Base-by-base conservation (phyloP, 2,888 invertebrate genomes). In the Oxycera nigricornis region DNA sequence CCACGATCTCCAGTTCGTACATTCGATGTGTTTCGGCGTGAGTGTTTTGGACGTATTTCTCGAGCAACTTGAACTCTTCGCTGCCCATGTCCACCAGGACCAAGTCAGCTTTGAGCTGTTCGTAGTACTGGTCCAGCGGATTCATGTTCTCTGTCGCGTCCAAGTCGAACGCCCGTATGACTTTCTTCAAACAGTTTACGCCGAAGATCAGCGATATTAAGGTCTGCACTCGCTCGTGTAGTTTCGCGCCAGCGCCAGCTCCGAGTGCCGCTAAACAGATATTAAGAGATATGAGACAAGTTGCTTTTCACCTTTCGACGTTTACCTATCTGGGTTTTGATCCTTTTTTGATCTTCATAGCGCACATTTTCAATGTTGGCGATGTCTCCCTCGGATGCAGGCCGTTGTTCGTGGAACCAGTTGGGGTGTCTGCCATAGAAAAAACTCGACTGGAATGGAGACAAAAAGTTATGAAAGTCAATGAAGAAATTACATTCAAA, bases 91-190 rank as follows among this genome's bases (percentile, higher is more conserved):
- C 90, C 59, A 97, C 76, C 0, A 92, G 90, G 52, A 90, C 89
- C 76, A 99, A 91, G 0, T 92, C 89, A 0, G 96, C 90, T 79
- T 96, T 94, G 61, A 99, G 87, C 82, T 96, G 93, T 74, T 91
- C 88, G 83, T 98, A 99, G 84, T 97, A 94, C 20, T 89, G 87
- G 82, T 98, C 97, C 26, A 97, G 86, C 0, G 93, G 92, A 83
- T 88, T 88, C 0, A 79, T 50, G n/a, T 85, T 83, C 0, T 86
- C 85, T 6, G 26, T 73, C 1, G 83, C 90, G 84, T 99, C 98
- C 79, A 99, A 87, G 88, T 99, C 97, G 86, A 97, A 98, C 82
- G 98, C 97, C 82, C 94, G 84, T 90, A 99, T 91, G 0, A 95
- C 92, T 82, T 91, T 91, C 83, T 96, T 96, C 98, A 99, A 98